Conservation (phyloP, 2,113 vertebrate genomes). For the Lamprotornis superbus region DNA sequence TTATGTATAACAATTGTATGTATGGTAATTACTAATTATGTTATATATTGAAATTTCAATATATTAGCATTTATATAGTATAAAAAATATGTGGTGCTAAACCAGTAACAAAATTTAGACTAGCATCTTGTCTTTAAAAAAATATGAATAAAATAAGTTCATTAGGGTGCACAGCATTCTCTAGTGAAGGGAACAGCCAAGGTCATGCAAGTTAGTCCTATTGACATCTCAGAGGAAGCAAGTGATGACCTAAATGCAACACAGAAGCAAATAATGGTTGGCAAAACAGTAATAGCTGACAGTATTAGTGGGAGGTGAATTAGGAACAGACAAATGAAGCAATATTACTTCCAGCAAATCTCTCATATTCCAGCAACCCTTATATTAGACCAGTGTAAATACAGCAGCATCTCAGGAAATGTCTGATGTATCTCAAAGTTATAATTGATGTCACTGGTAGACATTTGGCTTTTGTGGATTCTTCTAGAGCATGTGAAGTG, state of each 20-base stretch:
- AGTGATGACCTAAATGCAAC: not conserved
- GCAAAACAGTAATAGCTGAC: not conserved
- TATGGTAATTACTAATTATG: not conserved
- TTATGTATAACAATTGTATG: not conserved
- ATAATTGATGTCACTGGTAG: not conserved
- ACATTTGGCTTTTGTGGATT: not conserved
- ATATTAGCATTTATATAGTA: not conserved
- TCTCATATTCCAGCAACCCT: not conserved
- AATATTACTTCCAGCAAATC: not conserved
- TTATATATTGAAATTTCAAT: not conserved
- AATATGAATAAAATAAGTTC: not conserved
- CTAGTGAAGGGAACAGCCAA: not conserved
- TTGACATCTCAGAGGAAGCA: not conserved
- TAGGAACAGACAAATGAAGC: not conserved
- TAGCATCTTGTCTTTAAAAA: not conserved
- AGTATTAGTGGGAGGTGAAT: not conserved
- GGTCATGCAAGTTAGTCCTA: not conserved
- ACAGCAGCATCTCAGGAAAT: not conserved
- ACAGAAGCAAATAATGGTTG: not conserved
- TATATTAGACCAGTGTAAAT: not conserved
- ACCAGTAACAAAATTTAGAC: not conserved
- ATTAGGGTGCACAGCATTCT: not conserved
- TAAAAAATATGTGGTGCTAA: not conserved
- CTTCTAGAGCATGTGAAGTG: not conserved
- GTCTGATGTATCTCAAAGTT: not conserved